A percentile compares a stretch with the other conserved stretches of the same genome.
Conservation (phyloP, 2,113 vertebrate genomes). For the Myiozetetes cayanensis region DNA sequence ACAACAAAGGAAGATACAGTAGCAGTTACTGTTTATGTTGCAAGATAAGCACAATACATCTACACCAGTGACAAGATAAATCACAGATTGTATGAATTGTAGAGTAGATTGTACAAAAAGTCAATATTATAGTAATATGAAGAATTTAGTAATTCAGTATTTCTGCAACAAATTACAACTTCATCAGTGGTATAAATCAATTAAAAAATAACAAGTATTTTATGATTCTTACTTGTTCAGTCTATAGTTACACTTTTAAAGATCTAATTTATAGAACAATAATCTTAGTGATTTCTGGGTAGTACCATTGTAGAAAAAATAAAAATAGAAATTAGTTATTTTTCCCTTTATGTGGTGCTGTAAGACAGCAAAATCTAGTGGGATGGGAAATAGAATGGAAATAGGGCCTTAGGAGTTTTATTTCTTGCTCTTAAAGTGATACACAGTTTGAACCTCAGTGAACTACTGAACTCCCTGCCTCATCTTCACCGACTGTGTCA, state of each 20-base stretch:
- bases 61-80: background rate
- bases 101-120: background rate
- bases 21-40: constrained; percentile 9
- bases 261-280: constrained; percentile 2
- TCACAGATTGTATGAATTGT: background rate
- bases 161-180: background rate
- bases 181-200: background rate
- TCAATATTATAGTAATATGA: background rate
- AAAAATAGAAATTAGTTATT: background rate
- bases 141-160: background rate
- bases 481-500: accelerated
- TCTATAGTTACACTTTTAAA: background rate
- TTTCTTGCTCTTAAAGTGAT: background rate
- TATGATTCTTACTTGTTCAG: background rate
- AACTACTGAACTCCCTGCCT: background rate
- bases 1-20: background rate
- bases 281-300: background rate
- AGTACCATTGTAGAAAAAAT: background rate
- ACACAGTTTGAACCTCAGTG: background rate
- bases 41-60: background rate
- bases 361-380: background rate
- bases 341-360: background rate
- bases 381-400: background rate
- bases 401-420: background rate
- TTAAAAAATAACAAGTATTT: background rate